A percentile compares a stretch with the other conserved stretches of the same genome.
Conservation (phyloP, 2,797 vertebrate species). For the Orestias chungarensis region DNA sequence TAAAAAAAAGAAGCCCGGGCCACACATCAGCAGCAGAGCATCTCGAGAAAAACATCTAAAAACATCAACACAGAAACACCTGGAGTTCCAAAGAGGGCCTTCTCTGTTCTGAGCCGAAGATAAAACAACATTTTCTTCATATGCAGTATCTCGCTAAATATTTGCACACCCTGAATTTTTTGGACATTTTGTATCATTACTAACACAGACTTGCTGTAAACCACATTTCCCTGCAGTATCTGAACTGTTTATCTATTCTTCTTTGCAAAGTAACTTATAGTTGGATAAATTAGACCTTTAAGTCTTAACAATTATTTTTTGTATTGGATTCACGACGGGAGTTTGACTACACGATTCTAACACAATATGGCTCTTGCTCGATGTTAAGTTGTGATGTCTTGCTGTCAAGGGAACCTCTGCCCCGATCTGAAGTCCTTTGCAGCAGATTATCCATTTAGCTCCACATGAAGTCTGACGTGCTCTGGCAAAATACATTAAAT, state of each 20-base stretch:
- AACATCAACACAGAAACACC: conserved; percentile 37
- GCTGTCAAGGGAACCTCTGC: background rate
- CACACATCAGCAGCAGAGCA: conserved; percentile 73
- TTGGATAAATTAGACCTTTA: background rate
- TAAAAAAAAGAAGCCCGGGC: conserved; percentile 29
- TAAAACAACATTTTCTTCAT: background rate
- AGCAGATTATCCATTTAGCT: background rate
- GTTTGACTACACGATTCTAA: background rate
- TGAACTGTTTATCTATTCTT: background rate
- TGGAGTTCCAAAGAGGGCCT: conserved; percentile 9
- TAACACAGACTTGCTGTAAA: background rate
- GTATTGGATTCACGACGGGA: background rate
- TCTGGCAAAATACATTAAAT: background rate
- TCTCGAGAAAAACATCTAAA: conserved; percentile 50
- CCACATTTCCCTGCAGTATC: background rate
- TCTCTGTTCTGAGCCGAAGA: background rate
- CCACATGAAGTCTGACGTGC: background rate
- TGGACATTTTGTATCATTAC: background rate
- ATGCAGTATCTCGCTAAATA: background rate
- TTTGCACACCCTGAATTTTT: background rate
- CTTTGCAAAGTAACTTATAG: background rate
- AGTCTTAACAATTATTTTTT: background rate
- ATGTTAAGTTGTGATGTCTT: background rate
- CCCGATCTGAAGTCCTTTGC: background rate
- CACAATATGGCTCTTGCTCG: background rate